Evolutionary conservation across 2,888 invertebrate genomes (phyloP).

Genomic region (Portevinia maculata): DNA sequence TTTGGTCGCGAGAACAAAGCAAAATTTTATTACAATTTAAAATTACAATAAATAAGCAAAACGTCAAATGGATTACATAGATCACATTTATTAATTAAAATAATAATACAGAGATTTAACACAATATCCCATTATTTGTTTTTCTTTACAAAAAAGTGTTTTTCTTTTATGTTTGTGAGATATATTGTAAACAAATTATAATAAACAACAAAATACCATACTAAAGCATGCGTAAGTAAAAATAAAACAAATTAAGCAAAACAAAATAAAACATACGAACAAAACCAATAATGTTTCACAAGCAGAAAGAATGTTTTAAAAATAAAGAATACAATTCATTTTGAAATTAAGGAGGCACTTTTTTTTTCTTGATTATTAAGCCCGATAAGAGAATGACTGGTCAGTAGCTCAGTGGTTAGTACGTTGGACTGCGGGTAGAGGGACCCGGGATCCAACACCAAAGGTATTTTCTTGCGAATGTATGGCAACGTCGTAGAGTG

Average conservation of each 20-base stretch:
- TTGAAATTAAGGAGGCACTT: conserved; percentile 75
- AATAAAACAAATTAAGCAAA: conserved; percentile 23
- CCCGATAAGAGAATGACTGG: too few species aligned
- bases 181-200: conserved; percentile 58
- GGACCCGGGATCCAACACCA: too few species aligned
- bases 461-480: too few species aligned
- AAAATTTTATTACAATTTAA: conserved; percentile 47
- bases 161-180: conserved; percentile 64
- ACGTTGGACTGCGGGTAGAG: too few species aligned
- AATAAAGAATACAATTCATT: conserved; percentile 77
- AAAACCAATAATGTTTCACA: conserved; percentile 72
- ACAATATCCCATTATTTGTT: conserved; percentile 61
- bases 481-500: too few species aligned
- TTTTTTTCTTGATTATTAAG: too few species aligned
- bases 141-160: conserved; percentile 40
- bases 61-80: conserved; percentile 47
- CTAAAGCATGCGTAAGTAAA: conserved; percentile 66
- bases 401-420: too few species aligned
- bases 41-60: conserved; percentile 52
- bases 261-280: conserved; percentile 50
- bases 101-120: conserved; percentile 61
- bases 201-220: conserved; percentile 62
- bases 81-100: conserved; percentile 57
- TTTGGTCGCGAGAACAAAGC: conserved; percentile 39
- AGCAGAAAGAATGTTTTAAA: conserved; percentile 73